Evolutionary conservation across 2,888 invertebrate species (phyloP).

Genomic region (Apamea sordens): DNA sequence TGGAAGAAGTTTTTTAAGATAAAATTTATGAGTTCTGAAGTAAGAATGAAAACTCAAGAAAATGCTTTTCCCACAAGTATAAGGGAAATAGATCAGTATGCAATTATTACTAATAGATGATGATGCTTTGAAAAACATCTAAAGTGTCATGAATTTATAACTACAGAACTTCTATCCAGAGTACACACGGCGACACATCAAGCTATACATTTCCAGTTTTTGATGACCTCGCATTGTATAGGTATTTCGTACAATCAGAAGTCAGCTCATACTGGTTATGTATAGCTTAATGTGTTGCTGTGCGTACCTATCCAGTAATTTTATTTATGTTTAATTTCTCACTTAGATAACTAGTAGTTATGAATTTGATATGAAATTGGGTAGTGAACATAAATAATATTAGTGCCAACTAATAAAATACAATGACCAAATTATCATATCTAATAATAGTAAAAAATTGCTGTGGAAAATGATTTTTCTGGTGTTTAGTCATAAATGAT

Average conservation of each 20-base stretch:
- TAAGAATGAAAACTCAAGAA: constrained; percentile 16
- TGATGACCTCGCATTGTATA: background rate
- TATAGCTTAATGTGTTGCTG: background rate
- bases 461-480: constrained; percentile 14
- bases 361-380: constrained; percentile 12
- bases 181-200: background rate
- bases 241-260: background rate
- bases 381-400: constrained; percentile 16
- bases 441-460: constrained; percentile 15
- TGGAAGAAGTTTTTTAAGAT: background rate
- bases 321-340: constrained; percentile 2
- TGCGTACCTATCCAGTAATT: background rate
- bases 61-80: constrained; percentile 17
- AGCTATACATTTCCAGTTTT: background rate
- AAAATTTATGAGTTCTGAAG: background rate
- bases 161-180: background rate
- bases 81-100: constrained; percentile 19
- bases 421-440: constrained; percentile 2
- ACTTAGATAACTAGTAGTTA: constrained; percentile 16
- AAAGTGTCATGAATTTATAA: background rate
- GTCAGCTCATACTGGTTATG: too few species aligned
- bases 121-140: constrained; percentile 5
- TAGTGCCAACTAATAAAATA: constrained; percentile 53
- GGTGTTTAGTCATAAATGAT: constrained; percentile 17
- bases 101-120: constrained; percentile 10